phyloP scores from a whole-genome alignment of 2,113 vertebrate species.

The Desmodus rotundus region DNA sequence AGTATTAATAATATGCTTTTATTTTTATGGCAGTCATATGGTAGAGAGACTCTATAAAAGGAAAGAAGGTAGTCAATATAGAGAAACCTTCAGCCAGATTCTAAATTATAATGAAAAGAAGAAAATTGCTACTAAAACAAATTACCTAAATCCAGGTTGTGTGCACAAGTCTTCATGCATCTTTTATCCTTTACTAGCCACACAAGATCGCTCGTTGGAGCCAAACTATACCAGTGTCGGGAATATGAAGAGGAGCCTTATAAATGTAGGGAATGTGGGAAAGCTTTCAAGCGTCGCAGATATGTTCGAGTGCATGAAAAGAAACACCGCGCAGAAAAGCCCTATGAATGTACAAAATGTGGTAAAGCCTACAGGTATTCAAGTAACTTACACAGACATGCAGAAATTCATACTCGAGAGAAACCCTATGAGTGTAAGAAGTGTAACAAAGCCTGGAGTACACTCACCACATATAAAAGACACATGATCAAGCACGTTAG shows the following conservation, averaged over 20 bases:
- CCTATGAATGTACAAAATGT: neutral
- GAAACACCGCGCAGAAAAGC: neutral
- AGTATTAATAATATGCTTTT: neutral
- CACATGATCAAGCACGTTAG: neutral
- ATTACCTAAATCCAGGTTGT: constrained; percentile 32
- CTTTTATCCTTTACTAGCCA: constrained; percentile 56
- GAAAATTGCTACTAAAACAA: constrained; percentile 25
- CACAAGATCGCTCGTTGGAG: constrained; percentile 26
- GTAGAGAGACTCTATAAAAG: neutral
- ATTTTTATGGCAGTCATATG: neutral
- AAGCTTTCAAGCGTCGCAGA: constrained; percentile 20
- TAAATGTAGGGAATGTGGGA: constrained; percentile 48
- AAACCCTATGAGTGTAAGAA: neutral
- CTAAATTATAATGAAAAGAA: constrained; percentile 28
- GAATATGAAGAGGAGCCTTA: constrained; percentile 39
- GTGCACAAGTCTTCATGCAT: constrained; percentile 39
- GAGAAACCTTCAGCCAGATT: neutral
- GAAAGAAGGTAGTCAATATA: neutral
- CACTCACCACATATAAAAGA: neutral
- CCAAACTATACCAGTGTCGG: neutral
- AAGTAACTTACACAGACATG: neutral
- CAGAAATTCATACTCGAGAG: neutral
- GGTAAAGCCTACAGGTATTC: neutral
- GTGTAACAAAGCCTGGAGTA: neutral
- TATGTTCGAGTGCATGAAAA: constrained; percentile 27